Evolutionary conservation across 2,113 vertebrate genomes (phyloP), one percentile per base, ranked within the genome.

Genomic region (Aleadryas rufinucha): DNA sequence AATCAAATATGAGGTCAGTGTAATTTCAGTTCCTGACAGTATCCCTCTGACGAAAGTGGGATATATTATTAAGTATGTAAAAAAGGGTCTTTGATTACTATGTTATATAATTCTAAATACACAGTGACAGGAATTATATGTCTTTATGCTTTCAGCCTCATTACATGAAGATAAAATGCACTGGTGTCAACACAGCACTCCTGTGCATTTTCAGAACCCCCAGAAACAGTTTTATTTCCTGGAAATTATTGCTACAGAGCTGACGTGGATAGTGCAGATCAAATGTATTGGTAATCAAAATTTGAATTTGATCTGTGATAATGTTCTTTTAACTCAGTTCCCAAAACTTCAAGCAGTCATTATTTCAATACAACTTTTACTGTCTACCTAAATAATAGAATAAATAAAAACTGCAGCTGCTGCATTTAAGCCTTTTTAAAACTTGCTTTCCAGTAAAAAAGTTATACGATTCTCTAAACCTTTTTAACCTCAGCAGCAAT

Each of bases 401-500:
- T 42, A 90, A 86, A 83, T 30, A 92, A 76, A 95, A 94, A 13
- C 31, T 92, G 77, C 91, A 97, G 86, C 90, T 95, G 64, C 87
- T 97, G n/a, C 39, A 68, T 80, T 97, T 87, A 96, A 96, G 87
- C 30, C 65, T 47, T 57, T 95, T 71, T 78, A 90, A 96, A 95
- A 90, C 39, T 91, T 87, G 66, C 80, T 94, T 95, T 94, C 79
- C 90, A 94, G 64, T 88, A 87, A 87, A 90, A 96, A 95, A 80
- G 39, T 93, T 79, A 77, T 92, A 96, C 0, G 3, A 97, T 96
- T 96, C 97, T 91, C 89, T 97, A 97, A 95, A 95, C 93, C 96
- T 97, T 97, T 95, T 96, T 95, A 98, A 97, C 95, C 96, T 98
- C 94, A 12, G 80, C 89, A 96, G 93, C 86, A 96, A 95, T 97